Conservation (phyloP, 2,888 invertebrate genomes). For the Mamestra brassicae region DNA sequence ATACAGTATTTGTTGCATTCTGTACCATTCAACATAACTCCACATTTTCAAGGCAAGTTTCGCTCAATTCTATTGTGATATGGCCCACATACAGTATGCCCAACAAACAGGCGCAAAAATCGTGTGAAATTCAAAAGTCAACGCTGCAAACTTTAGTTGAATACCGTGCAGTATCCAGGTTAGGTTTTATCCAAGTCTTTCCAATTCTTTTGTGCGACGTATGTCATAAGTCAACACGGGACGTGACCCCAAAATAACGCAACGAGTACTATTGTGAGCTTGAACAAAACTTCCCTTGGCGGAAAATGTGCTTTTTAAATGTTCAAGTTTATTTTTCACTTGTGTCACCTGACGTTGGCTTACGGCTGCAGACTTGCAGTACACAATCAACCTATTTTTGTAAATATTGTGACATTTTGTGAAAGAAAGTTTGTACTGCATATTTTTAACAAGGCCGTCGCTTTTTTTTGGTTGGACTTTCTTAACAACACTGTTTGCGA, state of each 20-base stretch:
- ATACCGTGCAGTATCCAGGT: slow-evolving; percentile 20
- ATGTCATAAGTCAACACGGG: slow-evolving; percentile 49
- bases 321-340: slow-evolving; percentile 45
- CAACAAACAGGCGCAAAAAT: slow-evolving; percentile 2
- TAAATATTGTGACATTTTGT: slow-evolving; percentile 34
- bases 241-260: slow-evolving; percentile 59
- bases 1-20: no score
- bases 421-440: background rate
- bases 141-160: slow-evolving; percentile 33
- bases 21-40: background rate
- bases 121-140: slow-evolving; percentile 28
- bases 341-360: slow-evolving; percentile 42
- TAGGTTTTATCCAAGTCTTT: slow-evolving; percentile 41
- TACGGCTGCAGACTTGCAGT: slow-evolving; percentile 15
- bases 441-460: slow-evolving; percentile 23
- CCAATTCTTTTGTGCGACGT: slow-evolving; percentile 44
- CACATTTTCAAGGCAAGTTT: background rate
- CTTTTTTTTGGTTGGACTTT: slow-evolving; percentile 7
- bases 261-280: slow-evolving; percentile 56
- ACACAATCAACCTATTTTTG: slow-evolving; percentile 35
- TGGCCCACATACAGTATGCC: background rate
- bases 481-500: slow-evolving; percentile 26
- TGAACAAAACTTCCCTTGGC: slow-evolving; percentile 45
- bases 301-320: slow-evolving; percentile 52
- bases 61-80: background rate